Percentiles rank a stretch among this genome's conserved stretches.
Evolutionary conservation across 2,113 vertebrate genomes (phyloP).

Genomic region (Ia io): DNA sequence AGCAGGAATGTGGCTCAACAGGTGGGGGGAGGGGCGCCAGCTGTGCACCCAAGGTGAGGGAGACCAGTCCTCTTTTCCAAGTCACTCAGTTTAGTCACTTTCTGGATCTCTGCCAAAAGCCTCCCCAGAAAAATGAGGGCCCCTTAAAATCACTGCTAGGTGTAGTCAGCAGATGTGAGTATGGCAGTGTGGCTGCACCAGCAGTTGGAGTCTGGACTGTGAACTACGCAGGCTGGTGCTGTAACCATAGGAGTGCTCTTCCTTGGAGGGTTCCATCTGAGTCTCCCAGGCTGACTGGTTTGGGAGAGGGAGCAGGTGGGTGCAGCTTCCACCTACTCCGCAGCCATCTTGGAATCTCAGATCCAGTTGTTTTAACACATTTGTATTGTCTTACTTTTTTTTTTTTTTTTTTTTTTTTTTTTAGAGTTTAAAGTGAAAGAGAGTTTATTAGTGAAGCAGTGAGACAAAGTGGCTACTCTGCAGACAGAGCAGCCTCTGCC

Average conservation of each 20-base stretch:
- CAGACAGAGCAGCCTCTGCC: background rate
- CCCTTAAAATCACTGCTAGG: background rate
- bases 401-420: background rate
- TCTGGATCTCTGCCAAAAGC: background rate
- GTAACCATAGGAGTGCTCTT: background rate
- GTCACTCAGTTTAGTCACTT: background rate
- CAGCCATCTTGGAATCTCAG: background rate
- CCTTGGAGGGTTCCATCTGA: background rate
- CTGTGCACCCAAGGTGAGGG: background rate
- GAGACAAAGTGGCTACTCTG: background rate
- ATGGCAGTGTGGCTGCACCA: background rate
- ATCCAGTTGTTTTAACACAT: conserved; percentile 1
- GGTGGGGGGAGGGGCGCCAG: too few species aligned
- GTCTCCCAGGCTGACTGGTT: background rate
- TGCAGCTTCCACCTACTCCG: background rate
- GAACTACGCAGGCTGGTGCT: background rate
- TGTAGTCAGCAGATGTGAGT: background rate
- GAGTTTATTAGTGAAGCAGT: background rate
- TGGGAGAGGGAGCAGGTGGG: background rate
- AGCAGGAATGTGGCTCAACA: background rate
- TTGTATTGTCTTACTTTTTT: background rate
- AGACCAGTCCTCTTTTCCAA: background rate
- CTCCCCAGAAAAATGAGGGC: background rate
- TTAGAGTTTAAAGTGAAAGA: background rate
- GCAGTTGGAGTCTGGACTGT: background rate